Percentiles rank a stretch among this genome's conserved stretches.
phyloP scores from a whole-genome alignment of 2,113 vertebrate genomes.

The Ictalurus furcatus region DNA sequence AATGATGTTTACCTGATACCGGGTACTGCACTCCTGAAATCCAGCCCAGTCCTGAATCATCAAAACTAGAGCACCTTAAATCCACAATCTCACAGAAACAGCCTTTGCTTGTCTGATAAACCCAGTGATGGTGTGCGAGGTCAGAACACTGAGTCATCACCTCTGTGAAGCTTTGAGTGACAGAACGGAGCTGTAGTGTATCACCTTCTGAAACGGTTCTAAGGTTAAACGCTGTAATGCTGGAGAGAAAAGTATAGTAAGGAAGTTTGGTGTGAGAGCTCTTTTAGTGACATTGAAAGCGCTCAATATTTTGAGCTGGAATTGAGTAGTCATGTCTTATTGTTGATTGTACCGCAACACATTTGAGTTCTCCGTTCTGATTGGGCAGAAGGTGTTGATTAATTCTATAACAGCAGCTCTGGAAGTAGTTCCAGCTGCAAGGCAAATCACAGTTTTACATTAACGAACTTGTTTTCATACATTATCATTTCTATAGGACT shows the following conservation, averaged over 20 bases:
- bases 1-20: constrained; percentile 11
- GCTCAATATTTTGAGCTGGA: neutral
- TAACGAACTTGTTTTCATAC: neutral
- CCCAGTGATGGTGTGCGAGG: neutral
- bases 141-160: constrained; percentile 2
- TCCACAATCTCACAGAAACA: constrained; percentile 9
- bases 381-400: neutral
- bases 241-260: neutral
- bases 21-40: neutral
- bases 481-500: neutral
- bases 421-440: neutral
- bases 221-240: neutral
- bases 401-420: neutral
- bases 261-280: neutral
- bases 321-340: neutral
- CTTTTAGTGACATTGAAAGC: neutral
- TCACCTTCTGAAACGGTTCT: neutral
- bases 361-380: neutral
- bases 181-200: neutral
- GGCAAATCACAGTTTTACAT: neutral
- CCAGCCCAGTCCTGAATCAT: constrained; percentile 12
- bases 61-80: constrained; percentile 41
- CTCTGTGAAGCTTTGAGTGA: neutral
- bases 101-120: constrained; percentile 11
- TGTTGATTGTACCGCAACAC: neutral